These are phyloP conservation scores for Heliconius eleuchia DNA, from an alignment of 1,140 invertebrate species.

Conservation along the genomic window DNA sequence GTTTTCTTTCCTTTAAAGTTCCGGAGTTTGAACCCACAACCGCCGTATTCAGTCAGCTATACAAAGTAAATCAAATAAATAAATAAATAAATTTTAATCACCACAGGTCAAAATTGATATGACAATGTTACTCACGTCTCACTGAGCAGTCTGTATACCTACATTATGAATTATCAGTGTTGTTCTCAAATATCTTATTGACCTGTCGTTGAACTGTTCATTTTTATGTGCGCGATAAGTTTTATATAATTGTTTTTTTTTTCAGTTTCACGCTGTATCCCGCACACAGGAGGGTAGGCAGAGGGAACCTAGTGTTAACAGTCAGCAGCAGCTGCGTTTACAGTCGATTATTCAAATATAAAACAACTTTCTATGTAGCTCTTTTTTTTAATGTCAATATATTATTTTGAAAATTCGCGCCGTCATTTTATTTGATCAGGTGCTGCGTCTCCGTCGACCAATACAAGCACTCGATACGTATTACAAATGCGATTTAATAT, in stretches of 20 bases:
- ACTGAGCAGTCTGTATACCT: background rate
- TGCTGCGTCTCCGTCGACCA: slow-evolving; percentile 28
- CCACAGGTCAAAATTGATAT: too few species aligned
- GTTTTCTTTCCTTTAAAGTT: too few species aligned
- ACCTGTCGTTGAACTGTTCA: background rate
- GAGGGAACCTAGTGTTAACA: too few species aligned
- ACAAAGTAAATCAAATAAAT: too few species aligned
- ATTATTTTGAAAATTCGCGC: slow-evolving; percentile 33
- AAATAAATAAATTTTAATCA: too few species aligned
- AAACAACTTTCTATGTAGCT: background rate
- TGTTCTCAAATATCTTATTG: background rate
- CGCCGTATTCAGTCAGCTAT: too few species aligned
- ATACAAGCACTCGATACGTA: slow-evolving; percentile 18
- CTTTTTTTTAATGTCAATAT: slow-evolving; percentile 20
- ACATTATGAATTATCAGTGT: background rate
- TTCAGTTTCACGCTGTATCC: too few species aligned
- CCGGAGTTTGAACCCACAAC: too few species aligned
- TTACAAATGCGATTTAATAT: slow-evolving; percentile 27
- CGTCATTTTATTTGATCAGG: slow-evolving; percentile 40
- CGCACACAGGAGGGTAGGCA: too few species aligned
- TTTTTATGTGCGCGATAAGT: background rate
- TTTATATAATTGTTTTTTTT: too few species aligned
- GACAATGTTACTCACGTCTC: too few species aligned
- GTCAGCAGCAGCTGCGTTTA: background rate
- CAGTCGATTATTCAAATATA: background rate